Evolutionary conservation across 2,888 invertebrate genomes (phyloP), one percentile per base, ranked within the genome.

Genomic region (Pteria penguin): DNA sequence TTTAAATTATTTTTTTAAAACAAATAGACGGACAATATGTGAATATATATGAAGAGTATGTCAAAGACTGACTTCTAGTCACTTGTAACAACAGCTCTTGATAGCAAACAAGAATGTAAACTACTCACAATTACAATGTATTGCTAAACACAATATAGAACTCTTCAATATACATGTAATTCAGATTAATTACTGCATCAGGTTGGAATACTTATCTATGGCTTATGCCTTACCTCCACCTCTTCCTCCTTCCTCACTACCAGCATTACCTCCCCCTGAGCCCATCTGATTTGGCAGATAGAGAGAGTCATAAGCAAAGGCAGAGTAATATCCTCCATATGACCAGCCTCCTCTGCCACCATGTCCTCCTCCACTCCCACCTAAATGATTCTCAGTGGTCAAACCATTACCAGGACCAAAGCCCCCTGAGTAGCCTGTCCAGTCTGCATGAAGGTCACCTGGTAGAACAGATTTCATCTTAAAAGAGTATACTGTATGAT

Each of bases 391-490:
- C 3, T 67, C 60, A 36, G 77, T 68, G 52, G 81, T 76, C 8
- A 78, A 66, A 11, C 88, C 87, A 8, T 75, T 65, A 0, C 87
- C 87, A 5, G 82, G 84, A 5, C 88, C 88, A 27, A 68, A 32
- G 14, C 79, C 81, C 8, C 74, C 79, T 27, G 80, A 27, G 66
- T 81, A 81, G 0, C 87, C 88, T 14, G 85, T 84, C 67, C 66
- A 82, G 69, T 87, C 85, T 45, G 87, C 87, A 78, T 87, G 84
- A 80, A 88, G 79, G 31, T 85, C 84, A 68, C 88, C 88, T 88
- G 71, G 18, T 69, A 58, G 29, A 67, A 36, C 18, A 55, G 36
- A 58, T 4, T 24, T 4, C 18, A 14, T 4, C n/a, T 24, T 33
- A 32, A 33, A 27, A 8, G 8, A 26, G 31, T 18, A 22, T 8